Evolutionary conservation across 2,888 invertebrate genomes (phyloP).

Genomic region (Rhabditophanes sp.): DNA sequence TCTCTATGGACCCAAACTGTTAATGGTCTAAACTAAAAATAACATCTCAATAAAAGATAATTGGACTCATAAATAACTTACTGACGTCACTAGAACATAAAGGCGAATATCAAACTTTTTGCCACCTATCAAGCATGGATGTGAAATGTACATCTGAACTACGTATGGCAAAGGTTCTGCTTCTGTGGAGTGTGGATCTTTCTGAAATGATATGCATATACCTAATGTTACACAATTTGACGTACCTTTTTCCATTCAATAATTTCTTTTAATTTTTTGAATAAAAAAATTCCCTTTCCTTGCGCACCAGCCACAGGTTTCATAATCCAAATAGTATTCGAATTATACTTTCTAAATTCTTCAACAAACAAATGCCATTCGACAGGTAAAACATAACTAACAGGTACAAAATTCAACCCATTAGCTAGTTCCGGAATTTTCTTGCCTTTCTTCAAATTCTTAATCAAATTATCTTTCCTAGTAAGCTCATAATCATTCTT

Average conservation of each 20-base stretch:
- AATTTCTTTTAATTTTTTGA: conserved; percentile 50
- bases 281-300: conserved; percentile 55
- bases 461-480: conserved; percentile 47
- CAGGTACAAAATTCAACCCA: conserved; percentile 50
- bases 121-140: conserved; percentile 53
- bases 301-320: conserved; percentile 54
- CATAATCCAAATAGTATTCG: conserved; percentile 54
- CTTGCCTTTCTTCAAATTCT: conserved; percentile 32
- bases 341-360: conserved; percentile 51
- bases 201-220: conserved; percentile 11
- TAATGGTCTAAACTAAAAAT: conserved; percentile 61
- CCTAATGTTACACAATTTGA: conserved; percentile 7
- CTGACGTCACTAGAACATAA: conserved; percentile 53
- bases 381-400: conserved; percentile 54
- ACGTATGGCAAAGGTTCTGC: conserved; percentile 46
- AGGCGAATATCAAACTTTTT: conserved; percentile 55
- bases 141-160: conserved; percentile 53
- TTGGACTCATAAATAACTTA: conserved; percentile 8
- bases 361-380: conserved; percentile 55
- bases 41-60: not conserved
- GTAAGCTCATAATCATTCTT: conserved; percentile 54
- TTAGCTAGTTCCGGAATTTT: conserved; percentile 20
- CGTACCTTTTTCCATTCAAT: conserved; percentile 50
- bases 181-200: conserved; percentile 14
- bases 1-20: conserved; percentile 68